A percentile compares a stretch with the other conserved stretches of the same genome.
These are phyloP conservation scores for Crossaster papposus DNA, from an alignment of 53 echinoderm and acorn worm genomes.

Conservation along the genomic window DNA sequence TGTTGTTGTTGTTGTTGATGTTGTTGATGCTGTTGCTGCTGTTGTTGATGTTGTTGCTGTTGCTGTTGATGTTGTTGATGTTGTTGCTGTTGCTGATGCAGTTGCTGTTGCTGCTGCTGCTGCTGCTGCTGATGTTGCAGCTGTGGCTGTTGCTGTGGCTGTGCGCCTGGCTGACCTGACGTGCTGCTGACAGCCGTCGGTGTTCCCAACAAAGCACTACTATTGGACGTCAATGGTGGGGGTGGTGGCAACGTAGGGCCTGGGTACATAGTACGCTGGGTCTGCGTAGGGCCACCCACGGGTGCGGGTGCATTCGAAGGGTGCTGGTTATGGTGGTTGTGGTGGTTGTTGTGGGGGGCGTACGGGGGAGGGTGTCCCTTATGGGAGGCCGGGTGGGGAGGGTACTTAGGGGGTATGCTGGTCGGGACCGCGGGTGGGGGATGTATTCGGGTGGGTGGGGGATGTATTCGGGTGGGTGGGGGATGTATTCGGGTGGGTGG, in stretches of 20 bases:
- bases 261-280: conserved; percentile 90
- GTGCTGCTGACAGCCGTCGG: conserved; percentile 66
- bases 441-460: conserved; percentile 40
- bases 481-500: conserved; percentile 44
- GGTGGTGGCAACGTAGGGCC: conserved; percentile 90
- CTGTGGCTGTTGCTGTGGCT: conserved; percentile 1
- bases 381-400: conserved; percentile 50
- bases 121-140: conserved; percentile 14
- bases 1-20: conserved; percentile 12
- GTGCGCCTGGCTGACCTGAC: conserved; percentile 33
- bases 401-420: conserved; percentile 58
- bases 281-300: conserved; percentile 53
- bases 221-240: conserved; percentile 92
- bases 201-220: conserved; percentile 34
- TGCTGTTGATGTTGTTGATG: conserved; percentile 4
- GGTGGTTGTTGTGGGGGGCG: conserved; percentile 50
- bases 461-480: conserved; percentile 44
- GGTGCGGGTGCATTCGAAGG: conserved; percentile 43
- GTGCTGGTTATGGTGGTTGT: conserved; percentile 26
- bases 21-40: conserved; percentile 9
- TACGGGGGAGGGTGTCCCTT: conserved; percentile 52
- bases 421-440: conserved; percentile 43
- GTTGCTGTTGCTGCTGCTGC: conserved; percentile 7
- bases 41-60: conserved; percentile 4
- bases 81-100: conserved; percentile 11